phyloP scores from a whole-genome alignment of 2,113 vertebrate species.

The Microtus montanus region DNA sequence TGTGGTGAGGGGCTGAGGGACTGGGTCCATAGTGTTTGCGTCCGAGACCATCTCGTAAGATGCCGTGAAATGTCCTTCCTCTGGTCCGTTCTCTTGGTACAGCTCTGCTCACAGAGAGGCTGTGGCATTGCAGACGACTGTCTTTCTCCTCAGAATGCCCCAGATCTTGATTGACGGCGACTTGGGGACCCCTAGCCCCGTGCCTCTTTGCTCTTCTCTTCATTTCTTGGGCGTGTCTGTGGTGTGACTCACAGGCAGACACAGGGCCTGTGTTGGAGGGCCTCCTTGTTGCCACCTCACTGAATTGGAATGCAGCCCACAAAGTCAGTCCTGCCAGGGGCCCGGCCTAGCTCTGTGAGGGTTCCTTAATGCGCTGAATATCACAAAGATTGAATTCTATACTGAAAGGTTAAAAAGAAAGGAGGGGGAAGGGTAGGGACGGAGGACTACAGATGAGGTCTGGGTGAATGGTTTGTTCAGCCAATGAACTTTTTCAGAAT shows the following conservation, averaged over 20 bases:
- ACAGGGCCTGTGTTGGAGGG: not conserved
- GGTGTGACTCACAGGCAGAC: constrained; percentile 30
- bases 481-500: constrained; percentile 74
- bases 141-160: not conserved
- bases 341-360: constrained; percentile 41
- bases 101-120: not conserved
- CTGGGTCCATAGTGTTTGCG: not conserved
- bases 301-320: constrained; percentile 40
- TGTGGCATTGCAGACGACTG: not conserved
- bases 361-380: constrained; percentile 58
- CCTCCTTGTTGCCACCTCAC: constrained; percentile 4
- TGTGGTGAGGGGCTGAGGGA: not conserved
- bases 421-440: constrained; percentile 18
- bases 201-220: not conserved
- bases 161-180: no score
- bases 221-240: constrained; percentile 40
- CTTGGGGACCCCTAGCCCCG: not conserved
- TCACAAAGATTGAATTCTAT: constrained; percentile 82
- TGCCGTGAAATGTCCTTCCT: not conserved
- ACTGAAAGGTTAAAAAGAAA: constrained; percentile 75
- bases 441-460: constrained; percentile 61
- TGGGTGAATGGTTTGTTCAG: constrained; percentile 73
- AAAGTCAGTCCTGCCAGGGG: not conserved
- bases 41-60: not conserved
- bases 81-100: not conserved